A percentile compares a stretch with the other conserved stretches of the same genome.
Evolutionary conservation across 2,888 invertebrate species (phyloP).

Genomic region (Caenorhabditis macrosperma): DNA sequence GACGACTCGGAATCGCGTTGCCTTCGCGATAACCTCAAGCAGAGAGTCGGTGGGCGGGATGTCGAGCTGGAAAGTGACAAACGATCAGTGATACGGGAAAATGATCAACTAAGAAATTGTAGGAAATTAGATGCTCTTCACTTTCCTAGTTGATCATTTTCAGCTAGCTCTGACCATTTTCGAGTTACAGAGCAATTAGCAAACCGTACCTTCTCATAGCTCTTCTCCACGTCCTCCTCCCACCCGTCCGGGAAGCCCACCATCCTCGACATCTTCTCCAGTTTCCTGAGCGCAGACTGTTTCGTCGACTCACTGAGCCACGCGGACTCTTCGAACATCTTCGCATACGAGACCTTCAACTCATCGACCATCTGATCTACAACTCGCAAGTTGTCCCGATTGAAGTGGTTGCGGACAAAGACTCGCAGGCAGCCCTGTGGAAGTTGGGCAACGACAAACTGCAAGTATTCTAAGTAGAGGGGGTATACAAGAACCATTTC

Average conservation of each 20-base stretch:
- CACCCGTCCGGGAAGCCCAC: not conserved
- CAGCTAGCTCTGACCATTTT: too few relatives aligned
- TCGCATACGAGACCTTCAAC: not conserved
- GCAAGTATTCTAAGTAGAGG: not conserved
- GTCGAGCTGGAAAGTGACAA: slow-evolving; percentile 5
- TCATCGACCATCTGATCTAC: not conserved
- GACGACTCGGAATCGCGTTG: too few relatives aligned
- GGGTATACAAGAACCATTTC: too few relatives aligned
- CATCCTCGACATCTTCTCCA: not conserved
- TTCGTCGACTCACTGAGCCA: not conserved
- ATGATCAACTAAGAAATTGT: too few relatives aligned
- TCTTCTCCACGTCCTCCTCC: slow-evolving; percentile 6
- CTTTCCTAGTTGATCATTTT: too few relatives aligned
- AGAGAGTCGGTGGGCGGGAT: not conserved
- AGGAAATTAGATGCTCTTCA: too few relatives aligned
- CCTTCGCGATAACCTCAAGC: not conserved
- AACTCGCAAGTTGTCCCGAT: slow-evolving; percentile 1
- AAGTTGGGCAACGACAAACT: not conserved
- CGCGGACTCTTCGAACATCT: slow-evolving; percentile 1
- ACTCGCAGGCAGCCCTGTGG: not conserved
- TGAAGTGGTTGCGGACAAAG: not conserved
- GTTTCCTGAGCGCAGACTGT: not conserved
- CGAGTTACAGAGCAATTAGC: not conserved
- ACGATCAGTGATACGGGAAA: too few relatives aligned
- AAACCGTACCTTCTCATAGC: not conserved